Conservation (phyloP, 1,140 invertebrate species). For the Drosophila biarmipes region DNA sequence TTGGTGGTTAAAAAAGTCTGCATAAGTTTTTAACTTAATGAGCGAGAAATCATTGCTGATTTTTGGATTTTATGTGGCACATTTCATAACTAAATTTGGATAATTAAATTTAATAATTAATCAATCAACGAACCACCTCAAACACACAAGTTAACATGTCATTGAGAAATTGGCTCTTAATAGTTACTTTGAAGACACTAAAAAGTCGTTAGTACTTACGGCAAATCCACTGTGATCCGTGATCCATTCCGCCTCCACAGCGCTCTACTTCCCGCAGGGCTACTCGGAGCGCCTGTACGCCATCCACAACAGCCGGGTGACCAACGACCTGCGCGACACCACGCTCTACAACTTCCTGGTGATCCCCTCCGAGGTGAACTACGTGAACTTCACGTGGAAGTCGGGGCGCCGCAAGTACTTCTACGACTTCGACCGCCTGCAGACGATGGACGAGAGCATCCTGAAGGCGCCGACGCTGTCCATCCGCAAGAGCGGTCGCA, state of each 20-base stretch:
- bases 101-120: no score
- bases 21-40: no score
- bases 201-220: no score
- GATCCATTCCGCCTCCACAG: constrained; percentile 18
- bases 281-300: constrained; percentile 93
- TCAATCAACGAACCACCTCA: not conserved
- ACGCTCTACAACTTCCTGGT: constrained; percentile 94
- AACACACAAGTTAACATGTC: not conserved
- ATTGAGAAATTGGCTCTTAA: no score
- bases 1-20: no score
- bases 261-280: constrained; percentile 75
- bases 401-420: constrained; percentile 93
- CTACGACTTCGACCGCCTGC: constrained; percentile 94
- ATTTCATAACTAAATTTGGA: no score
- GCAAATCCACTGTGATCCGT: no score
- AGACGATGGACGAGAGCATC: constrained; percentile 93
- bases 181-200: no score
- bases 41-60: no score
- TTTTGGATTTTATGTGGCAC: no score
- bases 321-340: constrained; percentile 93
- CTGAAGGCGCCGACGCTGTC: constrained; percentile 93
- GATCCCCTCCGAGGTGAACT: constrained; percentile 95
- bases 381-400: constrained; percentile 97
- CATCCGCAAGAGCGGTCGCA: constrained; percentile 92
- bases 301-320: constrained; percentile 93